Base-by-base conservation (phyloP, 2,888 invertebrate genomes). In the Ditylenchus weischeri region DNA sequence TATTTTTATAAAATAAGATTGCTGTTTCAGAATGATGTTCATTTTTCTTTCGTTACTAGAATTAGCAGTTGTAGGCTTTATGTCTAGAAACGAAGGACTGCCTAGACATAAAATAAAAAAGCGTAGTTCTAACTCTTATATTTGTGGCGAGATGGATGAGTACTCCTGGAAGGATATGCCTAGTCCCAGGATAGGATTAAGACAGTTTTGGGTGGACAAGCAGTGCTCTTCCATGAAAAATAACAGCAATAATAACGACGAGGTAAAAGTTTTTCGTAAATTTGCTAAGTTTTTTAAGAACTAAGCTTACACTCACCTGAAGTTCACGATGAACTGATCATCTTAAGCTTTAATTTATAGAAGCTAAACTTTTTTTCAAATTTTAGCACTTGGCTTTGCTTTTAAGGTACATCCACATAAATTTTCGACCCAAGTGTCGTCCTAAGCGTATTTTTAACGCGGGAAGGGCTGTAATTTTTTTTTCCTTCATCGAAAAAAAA, bases 121-220 rank as follows among this genome's bases (percentile, higher is more conserved):
- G 43, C 64, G 48, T 19, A n/a, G 58, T n/a, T 35, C 51, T n/a
- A 49, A 54, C 19, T 13, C 38, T 36, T 57, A 47, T 5, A 1
- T 29, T 15, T 2, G n/a, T 19, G 50, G 70, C 49, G 77, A 80
- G 29, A 77, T 76, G 36, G 77, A 78, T 51, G 79, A 78, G 47
- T 79, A 78, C 66, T 73, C 78, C 29, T 81, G 81, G 81, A 81
- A 81, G 62, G 78, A 79, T 49, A 76, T 79, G 69, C 81, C 76
- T 21, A 79, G 81, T 69, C 80, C 81, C 0, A 74, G 79, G 58
- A 70, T 81, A n/a, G 81, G 81, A 23, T 61, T 81, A 19, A 60
- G 79, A 65, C 81, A 81, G 76, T 80, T 80, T 64, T 80, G 80
- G 80, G 78, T 79, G 2, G 80, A 80, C 67, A 79, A 78, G 59